phyloP scores from a whole-genome alignment of 2,888 invertebrate genomes.

The Drosophila paranaensis region DNA sequence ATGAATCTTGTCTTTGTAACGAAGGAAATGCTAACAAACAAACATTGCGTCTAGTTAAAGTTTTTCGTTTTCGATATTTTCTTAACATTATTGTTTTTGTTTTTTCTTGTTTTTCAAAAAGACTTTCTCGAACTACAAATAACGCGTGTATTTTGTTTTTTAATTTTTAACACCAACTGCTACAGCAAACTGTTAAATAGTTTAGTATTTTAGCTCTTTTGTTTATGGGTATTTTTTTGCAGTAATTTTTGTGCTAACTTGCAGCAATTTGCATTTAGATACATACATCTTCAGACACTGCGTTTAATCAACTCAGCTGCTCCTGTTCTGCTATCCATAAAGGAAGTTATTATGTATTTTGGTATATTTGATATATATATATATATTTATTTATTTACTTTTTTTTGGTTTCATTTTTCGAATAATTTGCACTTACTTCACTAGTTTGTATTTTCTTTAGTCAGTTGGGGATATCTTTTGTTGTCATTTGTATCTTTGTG shows the following conservation, averaged over 20 bases:
- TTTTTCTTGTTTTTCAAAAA: conserved; percentile 34
- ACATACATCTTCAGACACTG: conserved; percentile 15
- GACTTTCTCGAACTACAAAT: conserved; percentile 58
- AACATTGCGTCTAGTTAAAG: conserved; percentile 69
- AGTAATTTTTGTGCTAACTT: conserved; percentile 47
- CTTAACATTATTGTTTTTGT: conserved; percentile 61
- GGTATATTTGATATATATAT: conserved; percentile 1
- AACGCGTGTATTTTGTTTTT: conserved; percentile 53
- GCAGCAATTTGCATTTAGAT: conserved; percentile 52
- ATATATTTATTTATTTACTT: conserved; percentile 3
- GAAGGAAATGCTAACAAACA: conserved; percentile 62
- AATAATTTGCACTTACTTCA: conserved; percentile 55
- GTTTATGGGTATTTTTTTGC: conserved; percentile 38
- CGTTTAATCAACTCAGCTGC: conserved; percentile 10
- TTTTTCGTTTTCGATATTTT: conserved; percentile 34
- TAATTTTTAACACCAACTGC: conserved; percentile 60
- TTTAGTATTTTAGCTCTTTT: conserved; percentile 24
- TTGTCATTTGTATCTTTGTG: conserved; percentile 73
- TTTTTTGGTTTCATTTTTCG: conserved; percentile 37
- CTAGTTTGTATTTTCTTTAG: conserved; percentile 37
- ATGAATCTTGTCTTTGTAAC: conserved; percentile 40
- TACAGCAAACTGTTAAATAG: conserved; percentile 62
- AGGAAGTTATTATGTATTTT: conserved; percentile 14
- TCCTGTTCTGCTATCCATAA: conserved; percentile 4
- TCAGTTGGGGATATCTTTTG: conserved; percentile 22